phyloP scores from a whole-genome alignment of 2,113 vertebrate genomes.

The Xiphophorus couchianus region DNA sequence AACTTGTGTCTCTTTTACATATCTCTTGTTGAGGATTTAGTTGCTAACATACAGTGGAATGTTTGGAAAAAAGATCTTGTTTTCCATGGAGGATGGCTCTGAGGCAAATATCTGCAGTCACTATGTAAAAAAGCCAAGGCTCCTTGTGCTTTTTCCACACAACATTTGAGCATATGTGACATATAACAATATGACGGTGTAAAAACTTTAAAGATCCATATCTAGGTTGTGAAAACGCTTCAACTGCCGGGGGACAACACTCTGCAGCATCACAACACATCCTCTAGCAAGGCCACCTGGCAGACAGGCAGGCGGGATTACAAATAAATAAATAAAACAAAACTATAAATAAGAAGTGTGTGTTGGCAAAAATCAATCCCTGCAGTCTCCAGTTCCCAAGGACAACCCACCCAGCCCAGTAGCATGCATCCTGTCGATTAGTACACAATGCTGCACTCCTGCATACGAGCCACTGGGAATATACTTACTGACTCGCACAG shows the following conservation, averaged over 20 bases:
- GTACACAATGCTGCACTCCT: slow-evolving; percentile 14
- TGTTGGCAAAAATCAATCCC: slow-evolving; percentile 39
- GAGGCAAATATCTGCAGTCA: neutral
- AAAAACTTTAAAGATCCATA: slow-evolving; percentile 34
- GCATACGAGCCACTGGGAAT: slow-evolving; percentile 13
- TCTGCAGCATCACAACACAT: slow-evolving; percentile 34
- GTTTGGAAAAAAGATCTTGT: neutral
- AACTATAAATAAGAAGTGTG: slow-evolving; percentile 58
- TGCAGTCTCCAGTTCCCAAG: slow-evolving; percentile 53
- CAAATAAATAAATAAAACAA: slow-evolving; percentile 5
- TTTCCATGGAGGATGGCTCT: neutral
- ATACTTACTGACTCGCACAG: neutral
- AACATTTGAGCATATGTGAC: slow-evolving; percentile 22
- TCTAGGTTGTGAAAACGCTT: slow-evolving; percentile 47
- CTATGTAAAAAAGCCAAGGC: neutral
- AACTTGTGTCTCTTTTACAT: slow-evolving; percentile 1
- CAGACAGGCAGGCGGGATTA: slow-evolving; percentile 16
- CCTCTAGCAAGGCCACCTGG: slow-evolving; percentile 29
- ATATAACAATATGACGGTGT: slow-evolving; percentile 4
- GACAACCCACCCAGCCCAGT: slow-evolving; percentile 36
- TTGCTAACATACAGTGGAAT: neutral
- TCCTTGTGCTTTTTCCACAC: slow-evolving; percentile 13
- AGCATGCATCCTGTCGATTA: slow-evolving; percentile 22
- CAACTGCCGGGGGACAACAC: slow-evolving; percentile 23
- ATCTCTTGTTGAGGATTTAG: neutral